A percentile compares a stretch with the other conserved stretches of the same genome.
These are phyloP conservation scores for Agrochola lota DNA, from an alignment of 2,888 invertebrate species.

Conservation along the genomic window DNA sequence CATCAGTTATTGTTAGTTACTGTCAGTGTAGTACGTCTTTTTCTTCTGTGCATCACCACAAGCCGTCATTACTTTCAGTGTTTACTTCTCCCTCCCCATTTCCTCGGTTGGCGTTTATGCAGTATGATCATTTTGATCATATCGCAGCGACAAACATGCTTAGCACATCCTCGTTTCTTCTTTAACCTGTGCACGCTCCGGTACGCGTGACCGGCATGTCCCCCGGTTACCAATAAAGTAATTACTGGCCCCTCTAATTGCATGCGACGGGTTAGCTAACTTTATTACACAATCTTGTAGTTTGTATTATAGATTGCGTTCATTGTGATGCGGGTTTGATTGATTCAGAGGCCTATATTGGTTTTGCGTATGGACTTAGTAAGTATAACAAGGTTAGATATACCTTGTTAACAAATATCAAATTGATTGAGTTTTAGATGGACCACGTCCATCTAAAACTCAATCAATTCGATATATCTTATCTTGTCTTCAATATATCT, in stretches of 20 bases:
- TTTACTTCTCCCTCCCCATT: background rate
- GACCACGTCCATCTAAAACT: too few relatives aligned
- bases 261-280: slow-evolving; percentile 68
- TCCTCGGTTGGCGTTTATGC: background rate
- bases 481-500: too few relatives aligned
- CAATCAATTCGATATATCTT: too few relatives aligned
- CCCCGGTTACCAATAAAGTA: slow-evolving; percentile 69
- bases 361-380: slow-evolving; percentile 13
- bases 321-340: slow-evolving; percentile 54
- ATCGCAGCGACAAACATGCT: background rate
- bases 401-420: slow-evolving; percentile 3
- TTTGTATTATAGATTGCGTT: slow-evolving; percentile 56
- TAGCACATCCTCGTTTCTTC: slow-evolving; percentile 27
- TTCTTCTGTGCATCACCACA: too few relatives aligned
- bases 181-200: slow-evolving; percentile 49
- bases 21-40: background rate
- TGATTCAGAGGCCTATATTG: slow-evolving; percentile 29
- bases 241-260: slow-evolving; percentile 65
- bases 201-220: slow-evolving; percentile 66
- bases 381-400: background rate
- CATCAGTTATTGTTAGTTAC: background rate
- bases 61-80: too few relatives aligned
- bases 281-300: slow-evolving; percentile 66
- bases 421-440: slow-evolving; percentile 2
- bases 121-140: slow-evolving; percentile 13